Evolutionary conservation across 1,140 invertebrate species (phyloP), one percentile per base, ranked within the genome.

Genomic region (Drosophila tropicalis): DNA sequence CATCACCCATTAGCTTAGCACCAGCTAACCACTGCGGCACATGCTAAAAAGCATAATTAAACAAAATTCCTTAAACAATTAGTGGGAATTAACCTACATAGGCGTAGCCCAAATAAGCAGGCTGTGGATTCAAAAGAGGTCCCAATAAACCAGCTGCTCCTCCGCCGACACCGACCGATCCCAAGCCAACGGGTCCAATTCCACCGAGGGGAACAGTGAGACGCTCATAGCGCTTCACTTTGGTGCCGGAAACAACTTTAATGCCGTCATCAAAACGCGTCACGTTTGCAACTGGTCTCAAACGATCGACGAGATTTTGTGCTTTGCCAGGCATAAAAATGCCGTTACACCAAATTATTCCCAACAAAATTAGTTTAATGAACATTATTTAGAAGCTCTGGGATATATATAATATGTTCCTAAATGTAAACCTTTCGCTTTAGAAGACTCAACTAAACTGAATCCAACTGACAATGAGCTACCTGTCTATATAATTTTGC

Each of bases 201-300:
- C 74, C 69, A 4, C 73, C 75, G 13, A 91, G 61, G 0, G 90
- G 90, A 36, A 91, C 77, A 1, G 90, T 79, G 32, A 91, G 54
- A 1, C 90, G 76, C 15, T 91, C 90, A 41, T 84, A 91, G 2
- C 87, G 76, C 64, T 91, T 91, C 55, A 91, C 90, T 58, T 91
- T 91, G n/a, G 90, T 91, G 57, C 90, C 90, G 41, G 90, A 90
- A 17, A 91, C 90, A 22, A 91, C 84, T 70, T 90, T 91, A 13
- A 91, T 72, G 15, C 61, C 72, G 1, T 91, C 90, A 76, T 91
- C 83, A 41, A 62, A 72, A 6, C 63, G 62, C n/a, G 75, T 79
- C 36, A 73, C 44, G 62, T 85, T 86, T 15, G 68, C 57, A 19
- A 22, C 44, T 10, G 82, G 80, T 4, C 86, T 72, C 3, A 91